phyloP scores from a whole-genome alignment of 2,113 vertebrate species.

The Eulemur macaco region DNA sequence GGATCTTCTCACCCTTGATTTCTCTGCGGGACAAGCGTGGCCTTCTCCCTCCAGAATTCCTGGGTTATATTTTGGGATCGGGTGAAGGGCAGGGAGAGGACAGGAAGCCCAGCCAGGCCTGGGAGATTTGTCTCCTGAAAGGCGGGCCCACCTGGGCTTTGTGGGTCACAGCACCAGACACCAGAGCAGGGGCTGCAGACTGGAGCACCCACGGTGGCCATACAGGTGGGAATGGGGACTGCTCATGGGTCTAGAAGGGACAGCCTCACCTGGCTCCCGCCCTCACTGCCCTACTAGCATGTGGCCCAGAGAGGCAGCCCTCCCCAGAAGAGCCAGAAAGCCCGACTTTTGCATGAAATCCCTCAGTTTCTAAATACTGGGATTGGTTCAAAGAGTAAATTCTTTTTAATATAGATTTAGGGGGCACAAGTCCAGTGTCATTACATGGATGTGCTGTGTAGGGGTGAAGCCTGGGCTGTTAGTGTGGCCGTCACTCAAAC shows the following conservation, averaged over 20 bases:
- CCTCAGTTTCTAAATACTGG: background rate
- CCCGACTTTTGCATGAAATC: background rate
- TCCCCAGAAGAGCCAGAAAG: background rate
- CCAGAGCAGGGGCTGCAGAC: background rate
- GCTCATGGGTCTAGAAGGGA: background rate
- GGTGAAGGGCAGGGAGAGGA: background rate
- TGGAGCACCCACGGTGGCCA: accelerated
- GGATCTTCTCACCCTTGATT: background rate
- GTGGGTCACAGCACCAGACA: background rate
- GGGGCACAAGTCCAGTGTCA: no score
- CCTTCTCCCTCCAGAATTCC: background rate
- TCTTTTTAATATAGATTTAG: no score
- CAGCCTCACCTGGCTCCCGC: background rate
- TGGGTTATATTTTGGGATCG: background rate
- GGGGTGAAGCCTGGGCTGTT: no score
- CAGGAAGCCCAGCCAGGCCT: background rate
- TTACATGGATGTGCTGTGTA: no score
- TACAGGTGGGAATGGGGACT: background rate
- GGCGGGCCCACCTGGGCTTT: no score
- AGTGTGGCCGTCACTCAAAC: no score
- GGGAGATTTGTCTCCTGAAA: background rate
- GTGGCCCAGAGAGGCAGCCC: background rate
- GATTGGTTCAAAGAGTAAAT: background rate
- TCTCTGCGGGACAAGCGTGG: background rate
- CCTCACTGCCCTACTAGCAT: background rate